Percentiles rank a stretch among this genome's conserved stretches.
phyloP scores from a whole-genome alignment of 2,888 invertebrate species.

The Calameuta pallipes region DNA sequence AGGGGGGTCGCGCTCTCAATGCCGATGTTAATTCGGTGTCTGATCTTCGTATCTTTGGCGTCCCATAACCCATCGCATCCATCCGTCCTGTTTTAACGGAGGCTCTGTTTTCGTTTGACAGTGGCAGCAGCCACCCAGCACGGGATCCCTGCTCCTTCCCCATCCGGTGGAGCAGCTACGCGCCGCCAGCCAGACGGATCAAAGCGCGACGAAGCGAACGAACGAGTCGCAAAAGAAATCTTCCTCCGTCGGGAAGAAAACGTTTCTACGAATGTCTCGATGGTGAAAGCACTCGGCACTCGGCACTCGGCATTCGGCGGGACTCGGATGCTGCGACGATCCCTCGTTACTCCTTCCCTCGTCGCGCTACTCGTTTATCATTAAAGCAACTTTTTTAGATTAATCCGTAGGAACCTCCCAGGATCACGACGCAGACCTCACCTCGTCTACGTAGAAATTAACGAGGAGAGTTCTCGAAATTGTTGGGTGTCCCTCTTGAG shows the following conservation, averaged over 20 bases:
- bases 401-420: neutral
- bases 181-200: neutral
- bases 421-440: neutral
- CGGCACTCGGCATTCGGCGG: no score
- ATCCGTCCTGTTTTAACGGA: neutral
- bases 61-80: neutral
- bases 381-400: neutral
- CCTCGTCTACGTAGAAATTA: neutral
- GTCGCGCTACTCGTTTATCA: neutral
- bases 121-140: neutral
- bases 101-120: neutral
- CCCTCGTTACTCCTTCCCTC: neutral
- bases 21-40: neutral
- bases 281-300: neutral
- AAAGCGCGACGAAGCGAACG: neutral
- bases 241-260: neutral
- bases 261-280: neutral
- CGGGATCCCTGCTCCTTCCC: neutral
- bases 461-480: neutral
- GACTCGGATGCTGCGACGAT: neutral
- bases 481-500: neutral
- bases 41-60: neutral
- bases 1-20: neutral
- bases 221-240: neutral
- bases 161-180: neutral